Percentiles rank a stretch among this genome's conserved stretches.
Conservation (phyloP, 64 coral and sea anemone genomes). For the Dendronephthya gigantea region DNA sequence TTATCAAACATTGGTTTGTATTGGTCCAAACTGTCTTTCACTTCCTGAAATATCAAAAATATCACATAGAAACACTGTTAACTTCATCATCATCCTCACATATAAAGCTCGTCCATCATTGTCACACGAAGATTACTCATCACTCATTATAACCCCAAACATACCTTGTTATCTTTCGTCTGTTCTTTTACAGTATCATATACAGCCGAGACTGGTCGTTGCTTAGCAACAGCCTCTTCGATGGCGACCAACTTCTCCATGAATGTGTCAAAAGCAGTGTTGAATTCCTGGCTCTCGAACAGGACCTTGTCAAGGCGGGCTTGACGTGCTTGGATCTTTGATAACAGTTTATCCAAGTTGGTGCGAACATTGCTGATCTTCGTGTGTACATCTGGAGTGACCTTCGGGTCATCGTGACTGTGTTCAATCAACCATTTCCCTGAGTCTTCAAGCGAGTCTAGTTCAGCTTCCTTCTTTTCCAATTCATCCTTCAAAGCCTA, state of each 20-base stretch:
- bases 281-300: conserved; percentile 58
- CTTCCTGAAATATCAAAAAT: not conserved
- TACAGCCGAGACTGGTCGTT: conserved; percentile 65
- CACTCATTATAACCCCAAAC: not conserved
- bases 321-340: not conserved
- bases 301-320: not conserved
- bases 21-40: not conserved
- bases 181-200: conserved; percentile 75
- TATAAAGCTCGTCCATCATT: not conserved
- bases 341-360: not conserved
- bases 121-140: no score
- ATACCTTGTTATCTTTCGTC: conserved; percentile 64
- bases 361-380: not conserved
- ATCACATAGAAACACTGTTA: not conserved
- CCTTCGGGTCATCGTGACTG: not conserved
- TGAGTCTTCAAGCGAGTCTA: conserved; percentile 57
- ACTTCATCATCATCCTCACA: not conserved
- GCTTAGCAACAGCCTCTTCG: conserved; percentile 49
- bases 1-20: conserved; percentile 19
- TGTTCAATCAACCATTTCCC: conserved; percentile 43
- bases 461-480: conserved; percentile 52
- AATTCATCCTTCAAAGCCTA: conserved; percentile 64
- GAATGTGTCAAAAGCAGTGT: conserved; percentile 61
- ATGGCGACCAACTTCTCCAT: conserved; percentile 70
- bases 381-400: conserved; percentile 75